A percentile compares a stretch with the other conserved stretches of the same genome.
phyloP scores from a whole-genome alignment of 1,140 invertebrate genomes.

The Neuroterus valhalla region DNA sequence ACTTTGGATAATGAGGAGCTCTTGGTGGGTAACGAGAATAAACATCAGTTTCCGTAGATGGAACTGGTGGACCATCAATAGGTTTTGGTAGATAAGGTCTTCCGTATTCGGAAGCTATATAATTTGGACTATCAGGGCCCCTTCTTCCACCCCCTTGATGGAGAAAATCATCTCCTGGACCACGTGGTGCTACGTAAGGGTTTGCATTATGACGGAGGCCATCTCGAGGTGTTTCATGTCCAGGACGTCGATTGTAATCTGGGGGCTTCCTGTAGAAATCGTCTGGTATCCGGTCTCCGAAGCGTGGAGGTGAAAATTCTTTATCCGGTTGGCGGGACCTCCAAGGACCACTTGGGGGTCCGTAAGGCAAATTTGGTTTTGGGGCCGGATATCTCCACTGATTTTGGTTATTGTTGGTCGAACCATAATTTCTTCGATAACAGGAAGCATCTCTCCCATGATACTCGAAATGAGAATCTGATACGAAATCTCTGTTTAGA shows the following conservation, averaged over 20 bases:
- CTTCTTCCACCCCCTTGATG: constrained; percentile 8
- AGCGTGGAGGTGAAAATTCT: constrained; percentile 26
- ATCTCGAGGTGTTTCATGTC: constrained; percentile 29
- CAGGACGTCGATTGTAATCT: constrained; percentile 43
- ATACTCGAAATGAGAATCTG: constrained; percentile 85
- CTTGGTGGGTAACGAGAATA: constrained; percentile 8
- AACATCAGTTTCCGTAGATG: constrained; percentile 24
- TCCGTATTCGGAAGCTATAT: constrained; percentile 9
- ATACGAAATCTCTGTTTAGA: constrained; percentile 77
- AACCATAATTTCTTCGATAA: constrained; percentile 15
- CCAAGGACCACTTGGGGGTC: not conserved
- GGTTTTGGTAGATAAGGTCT: constrained; percentile 33
- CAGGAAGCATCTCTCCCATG: constrained; percentile 82
- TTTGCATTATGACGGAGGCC: constrained; percentile 32
- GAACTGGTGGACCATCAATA: constrained; percentile 13
- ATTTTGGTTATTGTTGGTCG: not conserved
- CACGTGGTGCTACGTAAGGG: constrained; percentile 4
- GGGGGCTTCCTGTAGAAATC: constrained; percentile 7
- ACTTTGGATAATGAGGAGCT: constrained; percentile 31
- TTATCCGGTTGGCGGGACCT: not conserved
- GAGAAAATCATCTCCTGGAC: not conserved
- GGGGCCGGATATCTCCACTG: not conserved
- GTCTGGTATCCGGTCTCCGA: constrained; percentile 28
- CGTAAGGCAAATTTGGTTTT: constrained; percentile 3
- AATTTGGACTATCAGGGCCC: constrained; percentile 9